phyloP scores from a whole-genome alignment of 2,797 vertebrate genomes.

The Chloroceryle amazona region DNA sequence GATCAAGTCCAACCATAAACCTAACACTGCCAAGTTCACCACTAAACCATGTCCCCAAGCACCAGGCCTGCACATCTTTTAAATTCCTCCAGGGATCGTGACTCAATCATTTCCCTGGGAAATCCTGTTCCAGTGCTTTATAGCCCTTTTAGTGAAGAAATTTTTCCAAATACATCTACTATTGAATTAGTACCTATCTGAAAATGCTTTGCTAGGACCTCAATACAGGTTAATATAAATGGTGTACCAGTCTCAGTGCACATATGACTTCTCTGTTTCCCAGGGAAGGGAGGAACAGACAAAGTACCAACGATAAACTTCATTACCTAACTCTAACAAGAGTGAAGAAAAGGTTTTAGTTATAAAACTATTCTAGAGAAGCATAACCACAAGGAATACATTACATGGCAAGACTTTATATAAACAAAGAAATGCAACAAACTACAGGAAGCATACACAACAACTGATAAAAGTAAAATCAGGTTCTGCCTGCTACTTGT shows the following conservation, averaged over 20 bases:
- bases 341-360: background rate
- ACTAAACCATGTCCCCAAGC: background rate
- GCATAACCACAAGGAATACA: background rate
- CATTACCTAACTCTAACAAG: background rate
- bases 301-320: background rate
- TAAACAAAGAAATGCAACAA: background rate
- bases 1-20: background rate
- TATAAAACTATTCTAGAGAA: background rate
- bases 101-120: background rate
- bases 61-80: background rate
- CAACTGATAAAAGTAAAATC: background rate
- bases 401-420: background rate
- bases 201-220: background rate
- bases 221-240: background rate
- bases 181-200: background rate
- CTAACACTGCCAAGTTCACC: background rate
- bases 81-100: background rate
- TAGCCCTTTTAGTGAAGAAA: background rate
- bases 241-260: background rate
- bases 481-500: background rate
- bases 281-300: background rate
- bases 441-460: background rate
- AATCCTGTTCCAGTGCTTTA: background rate
- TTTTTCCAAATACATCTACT: background rate
- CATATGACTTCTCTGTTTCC: background rate